A percentile compares a stretch with the other conserved stretches of the same genome.
These are phyloP conservation scores for Lasioglossum pauxillum DNA, from an alignment of 2,888 invertebrate genomes.

Conservation along the genomic window DNA sequence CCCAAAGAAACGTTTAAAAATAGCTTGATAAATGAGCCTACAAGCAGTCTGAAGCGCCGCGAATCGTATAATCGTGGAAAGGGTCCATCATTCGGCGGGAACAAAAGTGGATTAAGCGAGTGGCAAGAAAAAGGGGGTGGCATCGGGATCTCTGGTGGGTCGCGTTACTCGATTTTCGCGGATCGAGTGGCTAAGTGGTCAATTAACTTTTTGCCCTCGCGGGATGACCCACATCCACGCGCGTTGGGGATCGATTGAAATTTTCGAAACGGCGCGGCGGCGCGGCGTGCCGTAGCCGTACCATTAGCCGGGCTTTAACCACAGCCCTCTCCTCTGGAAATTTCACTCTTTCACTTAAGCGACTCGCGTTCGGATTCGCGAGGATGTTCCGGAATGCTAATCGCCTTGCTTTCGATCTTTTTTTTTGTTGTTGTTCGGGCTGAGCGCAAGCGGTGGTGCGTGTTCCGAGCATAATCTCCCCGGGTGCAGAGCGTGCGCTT, in stretches of 20 bases:
- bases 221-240: constrained; percentile 56
- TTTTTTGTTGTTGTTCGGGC: background rate
- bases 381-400: constrained; percentile 17
- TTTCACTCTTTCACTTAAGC: constrained; percentile 26
- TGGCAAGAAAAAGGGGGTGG: background rate
- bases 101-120: background rate
- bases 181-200: constrained; percentile 55
- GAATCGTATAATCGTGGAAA: background rate
- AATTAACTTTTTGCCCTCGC: constrained; percentile 67
- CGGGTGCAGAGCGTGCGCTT: background rate
- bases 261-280: constrained; percentile 14
- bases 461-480: background rate
- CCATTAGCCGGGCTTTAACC: constrained; percentile 24
- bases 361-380: constrained; percentile 1
- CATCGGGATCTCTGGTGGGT: background rate
- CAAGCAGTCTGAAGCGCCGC: background rate
- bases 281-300: background rate
- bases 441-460: background rate
- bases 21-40: background rate
- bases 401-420: constrained; percentile 17
- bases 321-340: constrained; percentile 16
- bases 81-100: background rate
- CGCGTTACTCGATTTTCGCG: background rate
- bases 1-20: background rate
- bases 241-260: constrained; percentile 29